A percentile compares a stretch with the other conserved stretches of the same genome.
Evolutionary conservation across 2,888 invertebrate genomes (phyloP).

Genomic region (Odontothrips loti): DNA sequence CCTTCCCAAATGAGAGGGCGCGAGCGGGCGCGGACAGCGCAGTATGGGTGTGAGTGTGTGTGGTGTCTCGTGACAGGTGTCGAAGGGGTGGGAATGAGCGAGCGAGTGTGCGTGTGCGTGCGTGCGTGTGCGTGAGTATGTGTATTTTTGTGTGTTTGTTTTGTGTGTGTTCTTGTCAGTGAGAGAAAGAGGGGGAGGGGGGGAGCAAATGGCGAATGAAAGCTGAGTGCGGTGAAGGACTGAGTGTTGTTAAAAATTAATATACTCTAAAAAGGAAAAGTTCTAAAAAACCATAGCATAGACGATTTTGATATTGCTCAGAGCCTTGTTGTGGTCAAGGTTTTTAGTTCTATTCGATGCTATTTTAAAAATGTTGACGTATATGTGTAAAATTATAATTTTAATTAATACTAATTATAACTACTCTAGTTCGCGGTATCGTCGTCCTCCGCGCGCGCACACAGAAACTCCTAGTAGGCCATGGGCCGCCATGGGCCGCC

Average conservation of each 20-base stretch:
- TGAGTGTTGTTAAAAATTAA: constrained; percentile 13
- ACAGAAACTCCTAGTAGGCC: not conserved
- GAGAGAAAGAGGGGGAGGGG: not conserved
- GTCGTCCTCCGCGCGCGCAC: not conserved
- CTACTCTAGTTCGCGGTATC: not conserved
- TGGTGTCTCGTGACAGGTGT: not conserved
- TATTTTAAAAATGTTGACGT: constrained; percentile 24
- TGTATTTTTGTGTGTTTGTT: not conserved
- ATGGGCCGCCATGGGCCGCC: not conserved
- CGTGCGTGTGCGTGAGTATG: not conserved
- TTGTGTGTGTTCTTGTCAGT: not conserved
- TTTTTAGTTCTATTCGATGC: constrained; percentile 24
- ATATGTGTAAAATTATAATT: constrained; percentile 10
- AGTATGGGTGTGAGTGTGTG: not conserved
- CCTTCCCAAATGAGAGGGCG: constrained; percentile 14
- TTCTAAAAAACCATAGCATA: constrained; percentile 7
- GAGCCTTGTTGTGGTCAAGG: constrained; percentile 22
- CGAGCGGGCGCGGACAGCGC: constrained; percentile 9
- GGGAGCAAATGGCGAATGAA: not conserved
- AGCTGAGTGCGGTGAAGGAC: constrained; percentile 21
- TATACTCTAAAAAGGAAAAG: not conserved
- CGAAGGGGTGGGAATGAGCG: too few species aligned
- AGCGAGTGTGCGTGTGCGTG: not conserved
- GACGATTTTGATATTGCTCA: constrained; percentile 22
- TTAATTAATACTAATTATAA: not conserved